Conservation (phyloP, 2,888 invertebrate genomes). For the Hyles lineata region DNA sequence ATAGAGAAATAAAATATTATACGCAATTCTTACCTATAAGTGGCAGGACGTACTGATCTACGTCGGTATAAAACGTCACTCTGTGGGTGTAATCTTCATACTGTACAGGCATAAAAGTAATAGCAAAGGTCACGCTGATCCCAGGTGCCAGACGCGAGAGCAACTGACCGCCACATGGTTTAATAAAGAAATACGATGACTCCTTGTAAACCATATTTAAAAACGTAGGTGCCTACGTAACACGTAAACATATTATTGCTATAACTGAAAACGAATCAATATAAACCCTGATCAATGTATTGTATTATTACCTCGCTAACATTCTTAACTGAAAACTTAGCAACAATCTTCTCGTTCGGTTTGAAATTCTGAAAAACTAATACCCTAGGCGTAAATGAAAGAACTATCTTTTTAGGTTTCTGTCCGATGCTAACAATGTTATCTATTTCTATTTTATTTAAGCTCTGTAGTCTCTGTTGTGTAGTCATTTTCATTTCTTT, state of each 20-base stretch:
- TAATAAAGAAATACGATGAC: slow-evolving; percentile 81
- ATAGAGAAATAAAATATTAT: no score
- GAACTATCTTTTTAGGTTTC: slow-evolving; percentile 53
- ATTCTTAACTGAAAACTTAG: slow-evolving; percentile 84
- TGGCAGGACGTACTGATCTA: slow-evolving; percentile 82
- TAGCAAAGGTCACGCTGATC: slow-evolving; percentile 84
- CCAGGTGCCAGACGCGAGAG: slow-evolving; percentile 88
- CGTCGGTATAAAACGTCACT: slow-evolving; percentile 81
- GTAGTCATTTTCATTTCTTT: slow-evolving; percentile 72
- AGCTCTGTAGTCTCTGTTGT: slow-evolving; percentile 61
- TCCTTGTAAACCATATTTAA: slow-evolving; percentile 78
- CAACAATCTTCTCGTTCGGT: slow-evolving; percentile 76
- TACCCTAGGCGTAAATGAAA: slow-evolving; percentile 78
- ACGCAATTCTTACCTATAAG: slow-evolving; percentile 82
- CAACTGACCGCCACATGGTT: slow-evolving; percentile 69
- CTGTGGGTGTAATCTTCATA: slow-evolving; percentile 83
- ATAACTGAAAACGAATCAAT: neutral
- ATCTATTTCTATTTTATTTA: slow-evolving; percentile 63
- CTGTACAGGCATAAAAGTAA: slow-evolving; percentile 86
- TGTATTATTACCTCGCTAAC: slow-evolving; percentile 75
- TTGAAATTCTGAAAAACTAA: slow-evolving; percentile 86
- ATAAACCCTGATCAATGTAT: no score
- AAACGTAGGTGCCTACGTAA: slow-evolving; percentile 77
- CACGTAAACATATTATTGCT: neutral
- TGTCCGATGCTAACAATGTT: slow-evolving; percentile 59